These are phyloP conservation scores for Rhynchotus rufescens DNA, from an alignment of 2,797 vertebrate genomes.

Conservation along the genomic window DNA sequence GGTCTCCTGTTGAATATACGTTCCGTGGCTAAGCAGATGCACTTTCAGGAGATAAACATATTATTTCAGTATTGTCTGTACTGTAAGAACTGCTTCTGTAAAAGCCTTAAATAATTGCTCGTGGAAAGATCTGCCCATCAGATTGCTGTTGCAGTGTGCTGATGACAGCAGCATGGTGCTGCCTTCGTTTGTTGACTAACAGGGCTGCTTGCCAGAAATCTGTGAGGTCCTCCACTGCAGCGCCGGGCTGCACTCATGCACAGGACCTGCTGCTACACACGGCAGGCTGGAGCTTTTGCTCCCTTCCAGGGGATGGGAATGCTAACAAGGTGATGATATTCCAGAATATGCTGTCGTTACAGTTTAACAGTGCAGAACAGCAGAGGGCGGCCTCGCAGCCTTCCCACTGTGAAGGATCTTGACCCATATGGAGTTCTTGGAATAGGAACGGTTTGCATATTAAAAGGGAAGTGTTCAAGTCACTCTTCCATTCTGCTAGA, in stretches of 20 bases:
- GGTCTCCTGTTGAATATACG: constrained; percentile 47
- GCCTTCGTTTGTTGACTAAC: background rate
- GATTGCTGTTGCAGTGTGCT: background rate
- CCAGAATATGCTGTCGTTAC: rapidly evolving
- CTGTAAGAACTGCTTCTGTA: background rate
- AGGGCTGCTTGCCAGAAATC: background rate
- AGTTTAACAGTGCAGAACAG: background rate
- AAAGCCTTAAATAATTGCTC: background rate
- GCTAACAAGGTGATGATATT: background rate
- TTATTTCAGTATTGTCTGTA: constrained; percentile 10
- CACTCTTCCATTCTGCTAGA: background rate
- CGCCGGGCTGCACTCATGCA: rapidly evolving
- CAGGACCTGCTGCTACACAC: background rate
- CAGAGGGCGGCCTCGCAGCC: background rate
- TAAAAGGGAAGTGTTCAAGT: background rate
- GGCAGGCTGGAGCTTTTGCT: background rate
- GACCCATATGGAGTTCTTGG: background rate
- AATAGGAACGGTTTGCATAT: background rate
- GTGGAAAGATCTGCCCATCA: background rate
- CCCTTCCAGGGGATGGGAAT: background rate
- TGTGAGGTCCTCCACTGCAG: background rate
- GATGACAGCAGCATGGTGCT: background rate
- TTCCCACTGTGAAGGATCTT: rapidly evolving
- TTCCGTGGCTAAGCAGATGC: constrained; percentile 38
- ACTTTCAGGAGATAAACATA: constrained; percentile 11